Evolutionary conservation across 2,888 invertebrate species (phyloP).

Genomic region (Apotomis betuletana): DNA sequence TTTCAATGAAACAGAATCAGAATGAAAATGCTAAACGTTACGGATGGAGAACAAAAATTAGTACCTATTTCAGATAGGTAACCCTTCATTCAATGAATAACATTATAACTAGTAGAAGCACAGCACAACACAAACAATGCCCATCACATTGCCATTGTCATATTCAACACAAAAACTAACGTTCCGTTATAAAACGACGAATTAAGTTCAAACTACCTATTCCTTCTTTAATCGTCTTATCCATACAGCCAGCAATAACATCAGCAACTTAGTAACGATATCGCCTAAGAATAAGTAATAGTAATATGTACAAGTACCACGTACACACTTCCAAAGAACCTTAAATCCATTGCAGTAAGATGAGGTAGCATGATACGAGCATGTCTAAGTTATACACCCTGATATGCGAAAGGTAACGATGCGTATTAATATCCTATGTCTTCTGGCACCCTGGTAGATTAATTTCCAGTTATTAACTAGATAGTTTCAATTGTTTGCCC

Average conservation of each 20-base stretch:
- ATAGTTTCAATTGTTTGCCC: slow-evolving; percentile 53
- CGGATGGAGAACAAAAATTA: too few relatives aligned
- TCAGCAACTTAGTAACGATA: not conserved
- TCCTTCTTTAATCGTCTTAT: not conserved
- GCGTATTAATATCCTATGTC: slow-evolving; percentile 35
- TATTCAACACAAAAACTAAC: slow-evolving; percentile 18
- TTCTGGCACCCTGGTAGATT: slow-evolving; percentile 40
- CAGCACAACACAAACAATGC: too few relatives aligned
- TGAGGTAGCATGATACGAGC: not conserved
- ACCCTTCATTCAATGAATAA: too few relatives aligned
- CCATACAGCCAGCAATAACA: slow-evolving; percentile 1
- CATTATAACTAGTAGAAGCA: too few relatives aligned
- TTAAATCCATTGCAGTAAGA: not conserved
- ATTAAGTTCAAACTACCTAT: slow-evolving; percentile 3
- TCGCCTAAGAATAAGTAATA: too few relatives aligned
- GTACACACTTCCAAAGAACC: not conserved
- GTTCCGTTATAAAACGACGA: slow-evolving; percentile 21
- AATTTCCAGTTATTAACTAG: slow-evolving; percentile 45
- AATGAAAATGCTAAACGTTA: too few relatives aligned
- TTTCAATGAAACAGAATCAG: too few relatives aligned
- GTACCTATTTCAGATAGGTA: too few relatives aligned
- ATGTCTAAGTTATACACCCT: slow-evolving; percentile 1
- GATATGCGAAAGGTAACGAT: slow-evolving; percentile 29
- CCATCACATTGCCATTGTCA: too few relatives aligned
- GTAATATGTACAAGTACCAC: too few relatives aligned